Percentiles rank a stretch among this genome's conserved stretches.
These are phyloP conservation scores for Drosophila borborema DNA, from an alignment of 2,888 invertebrate species.

Conservation along the genomic window DNA sequence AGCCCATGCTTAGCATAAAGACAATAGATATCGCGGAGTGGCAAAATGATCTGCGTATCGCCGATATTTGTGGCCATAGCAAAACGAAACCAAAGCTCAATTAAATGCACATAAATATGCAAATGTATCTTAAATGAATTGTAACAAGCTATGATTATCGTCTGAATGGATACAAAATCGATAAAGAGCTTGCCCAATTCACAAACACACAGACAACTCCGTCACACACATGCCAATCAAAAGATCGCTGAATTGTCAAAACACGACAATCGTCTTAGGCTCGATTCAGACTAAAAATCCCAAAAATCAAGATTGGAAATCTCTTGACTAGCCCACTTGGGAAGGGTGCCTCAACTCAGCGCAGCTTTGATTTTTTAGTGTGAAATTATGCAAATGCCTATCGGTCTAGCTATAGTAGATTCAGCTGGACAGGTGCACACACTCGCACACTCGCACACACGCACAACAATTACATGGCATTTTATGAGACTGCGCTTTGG, in stretches of 20 bases:
- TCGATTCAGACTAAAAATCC: conserved; percentile 17
- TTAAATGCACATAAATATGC: conserved; percentile 79
- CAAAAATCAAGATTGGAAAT: conserved; percentile 37
- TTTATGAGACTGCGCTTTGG: conserved; percentile 59
- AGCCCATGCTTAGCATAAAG: conserved; percentile 41
- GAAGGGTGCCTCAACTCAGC: conserved; percentile 31
- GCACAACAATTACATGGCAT: conserved; percentile 56
- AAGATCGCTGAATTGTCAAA: conserved; percentile 70
- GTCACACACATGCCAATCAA: conserved; percentile 68
- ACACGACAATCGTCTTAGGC: conserved; percentile 52
- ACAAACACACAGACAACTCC: conserved; percentile 9
- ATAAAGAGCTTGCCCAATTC: conserved; percentile 51
- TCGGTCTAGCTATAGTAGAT: conserved; percentile 44
- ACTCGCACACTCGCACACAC: conserved; percentile 16
- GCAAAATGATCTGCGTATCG: conserved; percentile 44
- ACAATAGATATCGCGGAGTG: conserved; percentile 36
- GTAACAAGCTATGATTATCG: conserved; percentile 70
- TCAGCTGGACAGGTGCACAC: conserved; percentile 36
- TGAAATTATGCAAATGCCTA: conserved; percentile 76
- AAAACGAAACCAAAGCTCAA: conserved; percentile 66
- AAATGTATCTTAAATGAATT: conserved; percentile 77
- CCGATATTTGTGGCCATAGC: conserved; percentile 28
- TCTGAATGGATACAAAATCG: conserved; percentile 44
- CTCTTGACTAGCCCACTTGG: conserved; percentile 27
- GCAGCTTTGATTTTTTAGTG: conserved; percentile 63